Percentiles rank a stretch among this genome's conserved stretches.
These are phyloP conservation scores for Nestor notabilis DNA, from an alignment of 2,113 vertebrate genomes.

Conservation along the genomic window DNA sequence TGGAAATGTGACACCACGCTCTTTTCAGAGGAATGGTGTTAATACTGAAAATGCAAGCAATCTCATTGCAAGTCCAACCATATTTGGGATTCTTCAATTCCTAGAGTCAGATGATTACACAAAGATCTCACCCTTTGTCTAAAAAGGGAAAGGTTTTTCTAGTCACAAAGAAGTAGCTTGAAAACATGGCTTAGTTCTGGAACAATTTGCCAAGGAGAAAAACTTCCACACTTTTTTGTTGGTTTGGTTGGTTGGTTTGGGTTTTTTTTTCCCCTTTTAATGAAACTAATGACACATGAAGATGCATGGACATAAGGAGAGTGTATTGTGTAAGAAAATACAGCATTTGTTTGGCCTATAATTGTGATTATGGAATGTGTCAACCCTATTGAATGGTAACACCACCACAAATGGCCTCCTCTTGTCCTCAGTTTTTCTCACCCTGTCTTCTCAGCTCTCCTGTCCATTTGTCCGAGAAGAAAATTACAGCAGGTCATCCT, in stretches of 20 bases:
- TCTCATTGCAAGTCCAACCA: background rate
- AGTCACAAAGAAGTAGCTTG: background rate
- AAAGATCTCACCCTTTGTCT: background rate
- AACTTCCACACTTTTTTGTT: background rate
- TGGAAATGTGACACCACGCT: background rate
- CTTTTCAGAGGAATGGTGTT: background rate
- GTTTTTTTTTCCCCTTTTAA: background rate
- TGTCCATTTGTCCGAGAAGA: background rate
- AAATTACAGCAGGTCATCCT: background rate
- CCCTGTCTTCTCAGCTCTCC: background rate
- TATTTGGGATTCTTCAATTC: background rate
- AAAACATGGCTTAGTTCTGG: background rate
- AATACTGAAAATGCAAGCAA: background rate
- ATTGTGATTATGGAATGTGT: background rate
- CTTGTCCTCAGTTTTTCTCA: background rate
- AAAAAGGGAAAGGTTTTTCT: background rate
- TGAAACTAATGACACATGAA: background rate
- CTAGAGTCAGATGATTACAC: background rate
- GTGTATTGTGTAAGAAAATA: background rate
- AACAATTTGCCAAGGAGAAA: background rate
- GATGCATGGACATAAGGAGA: background rate
- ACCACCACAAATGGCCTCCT: background rate
- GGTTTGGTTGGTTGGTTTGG: background rate
- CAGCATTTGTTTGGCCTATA: background rate
- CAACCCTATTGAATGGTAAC: background rate